Evolutionary conservation across 2,113 vertebrate species (phyloP), one percentile per base, ranked within the genome.

Genomic region (Pongo pygmaeus): DNA sequence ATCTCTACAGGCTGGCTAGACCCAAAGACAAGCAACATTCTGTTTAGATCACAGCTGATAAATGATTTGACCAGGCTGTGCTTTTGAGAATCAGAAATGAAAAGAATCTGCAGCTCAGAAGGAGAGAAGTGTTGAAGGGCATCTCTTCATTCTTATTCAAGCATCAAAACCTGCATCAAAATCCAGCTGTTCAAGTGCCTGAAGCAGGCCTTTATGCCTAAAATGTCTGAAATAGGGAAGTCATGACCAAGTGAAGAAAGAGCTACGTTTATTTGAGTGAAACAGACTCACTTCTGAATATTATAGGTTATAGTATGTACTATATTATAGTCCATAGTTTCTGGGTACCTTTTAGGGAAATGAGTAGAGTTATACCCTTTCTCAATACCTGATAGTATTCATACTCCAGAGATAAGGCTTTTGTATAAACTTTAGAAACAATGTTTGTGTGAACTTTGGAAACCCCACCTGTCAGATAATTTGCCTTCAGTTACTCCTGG

Each of bases 351-450:
- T 88, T 77, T 43, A 85, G 80, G 61, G 7, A 61, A 77, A 85
- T 55, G 16, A 50, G 79, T 94, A 43, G 12, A 55, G 46, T 89
- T 61, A 48, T 30, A 67, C 3, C 69, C 43, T 52, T 88, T 94
- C 64, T 75, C 1, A 38, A 32, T 13, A 48, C 22, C n/a, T 83
- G 46, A 79, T 16, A 86, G 23, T 55, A 52, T 86, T 92, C 86
- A 50, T 23, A 38, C 27, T 86, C 67, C 59, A 79, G 86, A 85
- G 85, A 95, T 86, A 74, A 95, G 35, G 67, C 40, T 92, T 38
- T 86, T 91, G 6, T 75, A 67, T 78, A 94, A 97, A 91, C 83
- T 70, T 93, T 30, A 55, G 57, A 85, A 89, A 90, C 48, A 86
- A 20, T 77, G 74, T 95, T 89, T 78, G 13, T 3, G 23, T 81